Conservation (phyloP, 2,888 invertebrate genomes). For the Pecten maximus region DNA sequence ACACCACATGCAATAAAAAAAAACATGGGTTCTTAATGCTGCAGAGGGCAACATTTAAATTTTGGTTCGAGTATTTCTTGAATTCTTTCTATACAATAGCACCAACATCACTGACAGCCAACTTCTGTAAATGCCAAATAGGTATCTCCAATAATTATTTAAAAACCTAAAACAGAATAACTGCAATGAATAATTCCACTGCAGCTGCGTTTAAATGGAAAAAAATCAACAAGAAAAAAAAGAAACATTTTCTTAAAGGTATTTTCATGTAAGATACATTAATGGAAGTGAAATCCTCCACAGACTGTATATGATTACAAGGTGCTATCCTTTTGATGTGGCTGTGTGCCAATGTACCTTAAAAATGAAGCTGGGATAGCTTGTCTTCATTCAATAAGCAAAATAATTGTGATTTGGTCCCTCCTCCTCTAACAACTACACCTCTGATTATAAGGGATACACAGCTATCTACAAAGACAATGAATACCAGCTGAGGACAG, state of each 20-base stretch:
- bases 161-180: background rate
- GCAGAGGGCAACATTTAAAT: background rate
- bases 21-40: background rate
- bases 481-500: background rate
- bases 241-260: background rate
- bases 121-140: background rate
- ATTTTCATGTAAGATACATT: background rate
- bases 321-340: background rate
- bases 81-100: background rate
- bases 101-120: background rate
- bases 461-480: background rate
- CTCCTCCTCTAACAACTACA: background rate
- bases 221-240: background rate
- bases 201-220: background rate
- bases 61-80: background rate
- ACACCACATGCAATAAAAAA: background rate
- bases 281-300: background rate
- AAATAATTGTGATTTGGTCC: conserved; percentile 23
- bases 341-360: background rate
- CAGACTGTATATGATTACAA: background rate
- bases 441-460: background rate
- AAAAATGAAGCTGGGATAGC: background rate
- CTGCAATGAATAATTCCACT: background rate
- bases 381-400: background rate
- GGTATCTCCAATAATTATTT: background rate